Conservation (phyloP, 2,797 vertebrate species). For the Hydrocynus forskahlii region DNA sequence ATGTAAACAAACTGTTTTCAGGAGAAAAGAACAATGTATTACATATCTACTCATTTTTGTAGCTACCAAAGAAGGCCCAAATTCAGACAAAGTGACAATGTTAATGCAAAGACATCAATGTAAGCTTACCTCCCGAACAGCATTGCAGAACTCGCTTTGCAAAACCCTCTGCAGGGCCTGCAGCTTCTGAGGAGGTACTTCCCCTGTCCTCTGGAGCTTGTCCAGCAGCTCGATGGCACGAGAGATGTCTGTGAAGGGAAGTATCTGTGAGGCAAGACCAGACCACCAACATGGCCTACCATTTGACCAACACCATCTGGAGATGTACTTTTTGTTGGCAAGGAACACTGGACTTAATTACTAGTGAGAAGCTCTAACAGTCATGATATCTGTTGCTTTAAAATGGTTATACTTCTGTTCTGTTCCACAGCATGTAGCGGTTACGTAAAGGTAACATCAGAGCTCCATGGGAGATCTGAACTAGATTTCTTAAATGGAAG, state of each 20-base stretch:
- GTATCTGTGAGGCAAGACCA: constrained; percentile 34
- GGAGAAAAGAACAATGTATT: neutral
- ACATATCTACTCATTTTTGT: neutral
- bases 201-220: constrained; percentile 95
- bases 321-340: constrained; percentile 11
- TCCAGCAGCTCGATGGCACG: constrained; percentile 97
- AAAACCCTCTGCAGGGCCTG: constrained; percentile 96
- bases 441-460: neutral
- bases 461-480: neutral
- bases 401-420: neutral
- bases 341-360: neutral
- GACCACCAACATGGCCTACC: neutral
- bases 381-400: neutral
- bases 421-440: neutral
- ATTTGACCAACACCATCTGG: constrained; percentile 24
- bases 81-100: too few species aligned
- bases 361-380: neutral
- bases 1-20: neutral
- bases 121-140: constrained; percentile 91
- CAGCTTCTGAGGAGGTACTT: constrained; percentile 96
- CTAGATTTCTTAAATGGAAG: neutral
- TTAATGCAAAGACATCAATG: neutral
- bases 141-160: constrained; percentile 98
- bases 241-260: constrained; percentile 86
- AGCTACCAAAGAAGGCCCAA: neutral